Base-by-base conservation (phyloP, 2,797 vertebrate species). In the Euphonia xanthogaster region DNA sequence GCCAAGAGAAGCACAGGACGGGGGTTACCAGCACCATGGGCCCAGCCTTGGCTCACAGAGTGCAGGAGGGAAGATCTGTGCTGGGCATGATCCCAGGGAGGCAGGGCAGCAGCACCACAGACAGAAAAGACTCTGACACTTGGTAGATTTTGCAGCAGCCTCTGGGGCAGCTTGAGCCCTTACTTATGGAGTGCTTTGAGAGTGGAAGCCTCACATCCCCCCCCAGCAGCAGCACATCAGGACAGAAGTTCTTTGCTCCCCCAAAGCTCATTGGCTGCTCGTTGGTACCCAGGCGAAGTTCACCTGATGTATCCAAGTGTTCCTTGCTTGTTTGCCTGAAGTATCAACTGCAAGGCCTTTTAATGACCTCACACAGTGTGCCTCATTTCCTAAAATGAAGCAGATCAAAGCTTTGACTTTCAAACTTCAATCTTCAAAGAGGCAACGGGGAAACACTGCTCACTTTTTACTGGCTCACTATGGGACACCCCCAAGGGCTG, bases 201-300 rank as follows among this genome's bases (percentile, higher is more conserved):
- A 28, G 28, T 2, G 28, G 19, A 16, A 66, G 1, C 37, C 22
- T 58, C 37, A 23, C 0, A 0, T 51, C 1, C 24, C 47, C 19
- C 23, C 51, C 6, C 0, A 20, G 54, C n/a, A 44, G 1, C n/a
- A 44, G 45, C 45, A 7, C 14, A 27, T 51, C 45, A 19, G 19
- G 12, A 10, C 27, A 66, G 51, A 37, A 23, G 39, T 20, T 60
- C 39, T 39, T 9, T 24, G 15, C 13, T 28, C 10, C 54, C n/a
- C 20, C 10, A 4, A 19, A 58, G 61, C 10, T 50, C 27, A 4
- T 10, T 23, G 39, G 14, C 23, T 37, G 27, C 45, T n/a, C 1
- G 0, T 12, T 21, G 39, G 39, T 21, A 4, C 16, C 28, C 23
- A 20, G 33, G 19, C 0, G 0, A 53, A 75, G 28, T 30, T 67